Base-by-base conservation (phyloP, 2,797 vertebrate species). In the Denticeps clupeoides region DNA sequence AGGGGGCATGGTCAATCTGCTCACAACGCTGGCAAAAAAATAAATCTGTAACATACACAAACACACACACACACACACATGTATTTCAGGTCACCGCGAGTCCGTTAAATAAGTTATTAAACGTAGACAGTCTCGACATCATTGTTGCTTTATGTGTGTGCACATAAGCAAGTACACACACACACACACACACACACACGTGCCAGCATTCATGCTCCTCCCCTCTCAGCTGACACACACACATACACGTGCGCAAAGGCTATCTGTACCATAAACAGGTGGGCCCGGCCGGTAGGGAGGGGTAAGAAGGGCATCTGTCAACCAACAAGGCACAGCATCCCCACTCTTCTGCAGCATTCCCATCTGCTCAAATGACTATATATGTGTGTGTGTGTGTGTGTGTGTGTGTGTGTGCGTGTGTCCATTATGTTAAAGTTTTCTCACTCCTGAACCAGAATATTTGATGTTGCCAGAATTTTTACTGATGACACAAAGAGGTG, bases 261-360 rank as follows among this genome's bases (percentile, higher is more conserved):
- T 65, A 41, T 13, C 49, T 5, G 55, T 60, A 45, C 60, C 60
- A 64, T 63, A 62, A 79, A 79, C 76, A 77, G 79, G 75, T 78
- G 77, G 72, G 70, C 67, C 12, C 31, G 56, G 40, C 48, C 51
- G 42, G 54, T 16, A 8, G 45, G 63, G 52, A 60, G 50, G 61
- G 50, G 54, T 59, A 45, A 38, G 47, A 16, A 65, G 59, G 69
- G 67, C 79, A 81, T 79, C 81, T 79, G 78, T 70, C 71, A 11
- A 60, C 68, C 65, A 64, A 65, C 61, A 63, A 70, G 26, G 63
- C 68, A 55, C 68, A 2, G 54, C 62, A 45, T 56, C 56, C 42
- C 64, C 64, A 47, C 44, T 72, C 52, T 47, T 53, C 58, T 28
- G 52, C 58, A 26, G 63, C 59, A 61, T 56, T 62, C 69, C 72